Percentiles rank a stretch among this genome's conserved stretches.
Conservation (phyloP, 2,888 invertebrate species). For the Cephus runcator region DNA sequence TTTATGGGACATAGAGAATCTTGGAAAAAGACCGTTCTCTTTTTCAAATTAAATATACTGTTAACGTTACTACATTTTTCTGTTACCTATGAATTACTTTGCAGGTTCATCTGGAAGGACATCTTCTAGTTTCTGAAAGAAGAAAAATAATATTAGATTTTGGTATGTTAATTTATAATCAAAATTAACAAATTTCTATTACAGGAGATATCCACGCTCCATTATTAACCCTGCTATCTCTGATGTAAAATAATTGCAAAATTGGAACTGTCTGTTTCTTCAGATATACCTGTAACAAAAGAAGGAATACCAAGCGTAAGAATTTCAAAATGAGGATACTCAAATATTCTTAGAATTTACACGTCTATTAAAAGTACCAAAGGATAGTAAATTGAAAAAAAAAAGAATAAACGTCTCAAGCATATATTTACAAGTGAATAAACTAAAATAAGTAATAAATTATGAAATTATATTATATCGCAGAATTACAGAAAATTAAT, state of each 20-base stretch:
- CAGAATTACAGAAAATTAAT: constrained; percentile 8
- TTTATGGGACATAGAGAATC: background rate
- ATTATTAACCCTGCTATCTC: background rate
- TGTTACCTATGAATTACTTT: background rate
- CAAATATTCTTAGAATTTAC: background rate
- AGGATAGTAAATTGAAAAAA: no score
- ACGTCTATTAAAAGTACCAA: background rate
- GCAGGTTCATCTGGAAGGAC: background rate
- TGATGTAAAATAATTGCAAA: background rate
- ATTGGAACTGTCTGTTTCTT: no score
- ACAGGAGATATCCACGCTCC: background rate
- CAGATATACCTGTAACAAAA: background rate
- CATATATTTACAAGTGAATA: background rate
- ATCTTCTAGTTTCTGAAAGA: background rate
- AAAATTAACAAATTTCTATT: background rate
- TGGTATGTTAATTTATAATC: background rate
- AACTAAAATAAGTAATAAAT: background rate
- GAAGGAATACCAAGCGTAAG: background rate
- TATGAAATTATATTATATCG: background rate
- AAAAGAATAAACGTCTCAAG: background rate
- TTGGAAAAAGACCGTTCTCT: background rate
- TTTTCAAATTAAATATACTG: background rate
- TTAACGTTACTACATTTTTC: background rate
- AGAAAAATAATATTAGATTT: background rate
- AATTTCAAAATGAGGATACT: background rate